These are phyloP conservation scores for Trematomus bernacchii DNA, from an alignment of 2,797 vertebrate genomes.

Conservation along the genomic window DNA sequence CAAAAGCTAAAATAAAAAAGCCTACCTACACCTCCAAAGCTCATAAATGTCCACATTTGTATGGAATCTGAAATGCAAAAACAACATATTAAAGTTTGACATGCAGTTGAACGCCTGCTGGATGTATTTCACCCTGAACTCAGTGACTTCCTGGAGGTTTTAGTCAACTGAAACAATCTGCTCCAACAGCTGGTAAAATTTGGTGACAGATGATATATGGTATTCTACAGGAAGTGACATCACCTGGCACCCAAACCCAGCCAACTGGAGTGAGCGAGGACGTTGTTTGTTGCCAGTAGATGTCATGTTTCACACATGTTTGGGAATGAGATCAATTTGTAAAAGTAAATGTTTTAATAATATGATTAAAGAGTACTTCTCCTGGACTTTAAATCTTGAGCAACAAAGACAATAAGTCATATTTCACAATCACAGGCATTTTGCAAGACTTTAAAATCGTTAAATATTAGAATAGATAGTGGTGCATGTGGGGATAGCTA, in stretches of 20 bases:
- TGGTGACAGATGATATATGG: constrained; percentile 52
- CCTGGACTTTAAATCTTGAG: neutral
- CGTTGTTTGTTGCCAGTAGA: constrained; percentile 27
- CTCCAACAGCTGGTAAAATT: constrained; percentile 46
- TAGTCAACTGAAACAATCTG: constrained; percentile 27
- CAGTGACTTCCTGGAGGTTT: constrained; percentile 28
- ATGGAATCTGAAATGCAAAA: neutral
- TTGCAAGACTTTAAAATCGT: neutral
- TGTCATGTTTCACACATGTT: constrained; percentile 31
- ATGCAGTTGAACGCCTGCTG: neutral
- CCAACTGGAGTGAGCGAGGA: constrained; percentile 25
- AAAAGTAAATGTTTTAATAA: neutral
- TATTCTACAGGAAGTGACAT: constrained; percentile 60
- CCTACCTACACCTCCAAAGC: neutral
- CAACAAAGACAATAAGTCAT: neutral
- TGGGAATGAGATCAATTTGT: neutral
- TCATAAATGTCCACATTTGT: neutral
- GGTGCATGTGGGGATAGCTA: no score
- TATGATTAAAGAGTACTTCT: neutral
- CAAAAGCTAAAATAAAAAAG: neutral
- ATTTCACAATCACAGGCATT: neutral
- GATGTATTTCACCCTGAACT: constrained; percentile 2
- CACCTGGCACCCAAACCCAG: constrained; percentile 38
- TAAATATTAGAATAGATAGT: neutral
- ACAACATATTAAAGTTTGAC: neutral